Conservation (phyloP, 2,888 invertebrate species). For the Prenolepis imparis region DNA sequence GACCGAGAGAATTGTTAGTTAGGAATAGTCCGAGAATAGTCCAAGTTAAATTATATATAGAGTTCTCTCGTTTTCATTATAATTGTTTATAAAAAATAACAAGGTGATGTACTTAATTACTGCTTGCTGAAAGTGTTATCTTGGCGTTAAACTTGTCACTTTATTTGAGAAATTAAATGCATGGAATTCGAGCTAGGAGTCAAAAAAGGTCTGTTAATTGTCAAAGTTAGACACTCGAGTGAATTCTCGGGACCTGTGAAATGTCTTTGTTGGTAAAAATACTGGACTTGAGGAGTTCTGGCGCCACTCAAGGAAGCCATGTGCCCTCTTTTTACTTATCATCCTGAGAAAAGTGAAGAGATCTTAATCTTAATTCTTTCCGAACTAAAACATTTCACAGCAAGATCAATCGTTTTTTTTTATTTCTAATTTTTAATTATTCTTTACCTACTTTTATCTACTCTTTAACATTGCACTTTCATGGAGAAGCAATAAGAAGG, state of each 20-base stretch:
- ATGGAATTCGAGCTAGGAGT: not conserved
- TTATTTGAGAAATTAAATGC: not conserved
- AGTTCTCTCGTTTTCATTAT: not conserved
- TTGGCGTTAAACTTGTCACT: not conserved
- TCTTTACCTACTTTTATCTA: not conserved
- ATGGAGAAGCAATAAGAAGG: not conserved
- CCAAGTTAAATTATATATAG: not conserved
- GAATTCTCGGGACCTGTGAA: slow-evolving; percentile 13
- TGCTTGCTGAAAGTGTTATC: slow-evolving; percentile 3
- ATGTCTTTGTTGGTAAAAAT: slow-evolving; percentile 12
- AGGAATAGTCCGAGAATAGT: too few relatives aligned
- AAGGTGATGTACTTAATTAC: not conserved
- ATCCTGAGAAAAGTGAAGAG: slow-evolving; percentile 1
- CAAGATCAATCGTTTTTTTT: slow-evolving; percentile 7
- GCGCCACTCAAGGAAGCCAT: slow-evolving; percentile 18
- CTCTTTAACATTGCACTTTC: not conserved
- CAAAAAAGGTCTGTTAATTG: slow-evolving; percentile 31
- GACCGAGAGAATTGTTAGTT: not conserved
- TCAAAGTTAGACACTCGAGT: slow-evolving; percentile 14
- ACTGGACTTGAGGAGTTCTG: not conserved
- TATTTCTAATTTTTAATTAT: not conserved
- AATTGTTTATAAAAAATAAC: not conserved
- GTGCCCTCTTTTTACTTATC: slow-evolving; percentile 7
- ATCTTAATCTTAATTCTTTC: not conserved
- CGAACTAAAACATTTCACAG: not conserved